Conservation (phyloP, 2,888 invertebrate species). For the Synanthedon vespiformis region DNA sequence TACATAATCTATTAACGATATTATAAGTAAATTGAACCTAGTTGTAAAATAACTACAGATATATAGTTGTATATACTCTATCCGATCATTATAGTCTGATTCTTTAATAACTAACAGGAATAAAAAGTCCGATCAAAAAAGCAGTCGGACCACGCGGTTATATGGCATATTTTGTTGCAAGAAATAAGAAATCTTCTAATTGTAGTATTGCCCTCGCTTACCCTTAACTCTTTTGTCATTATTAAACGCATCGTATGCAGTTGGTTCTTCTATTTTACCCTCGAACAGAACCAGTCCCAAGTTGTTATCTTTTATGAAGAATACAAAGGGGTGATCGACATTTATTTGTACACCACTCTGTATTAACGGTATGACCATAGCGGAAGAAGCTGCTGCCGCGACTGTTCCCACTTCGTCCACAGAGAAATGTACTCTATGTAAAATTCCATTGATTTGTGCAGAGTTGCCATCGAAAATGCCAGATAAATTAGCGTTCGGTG, state of each 20-base stretch:
- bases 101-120: no score
- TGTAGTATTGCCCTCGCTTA: no score
- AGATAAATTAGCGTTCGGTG: slow-evolving; percentile 65
- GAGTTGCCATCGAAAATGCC: slow-evolving; percentile 55
- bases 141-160: no score
- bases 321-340: slow-evolving; percentile 74
- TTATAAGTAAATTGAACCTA: no score
- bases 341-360: slow-evolving; percentile 60
- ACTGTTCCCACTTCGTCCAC: slow-evolving; percentile 76
- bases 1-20: no score
- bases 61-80: no score
- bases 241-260: slow-evolving; percentile 1
- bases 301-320: slow-evolving; percentile 71
- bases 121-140: no score
- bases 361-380: slow-evolving; percentile 73
- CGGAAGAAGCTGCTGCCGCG: slow-evolving; percentile 73
- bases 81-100: no score
- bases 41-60: no score
- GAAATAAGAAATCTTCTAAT: no score
- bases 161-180: no score
- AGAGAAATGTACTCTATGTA: slow-evolving; percentile 74
- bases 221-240: no score
- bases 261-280: slow-evolving; percentile 70
- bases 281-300: slow-evolving; percentile 72
- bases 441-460: slow-evolving; percentile 63